A percentile compares a stretch with the other conserved stretches of the same genome.
Evolutionary conservation across 2,113 vertebrate species (phyloP).

Genomic region (Axis porcinus): DNA sequence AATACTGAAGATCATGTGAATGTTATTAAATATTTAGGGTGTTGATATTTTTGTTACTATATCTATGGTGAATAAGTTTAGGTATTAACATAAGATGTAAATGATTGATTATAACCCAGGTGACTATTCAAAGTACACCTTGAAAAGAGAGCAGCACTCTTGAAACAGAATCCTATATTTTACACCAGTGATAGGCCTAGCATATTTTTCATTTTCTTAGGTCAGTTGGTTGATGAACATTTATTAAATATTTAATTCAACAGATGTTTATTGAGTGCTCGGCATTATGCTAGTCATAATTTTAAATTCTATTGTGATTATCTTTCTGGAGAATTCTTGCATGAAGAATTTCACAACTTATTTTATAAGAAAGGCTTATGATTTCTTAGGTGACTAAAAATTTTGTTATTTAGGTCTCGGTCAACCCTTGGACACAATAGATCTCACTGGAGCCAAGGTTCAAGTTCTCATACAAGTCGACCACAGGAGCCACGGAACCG

Average conservation of each 20-base stretch:
- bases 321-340: not conserved
- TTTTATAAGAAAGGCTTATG: not conserved
- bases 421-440: conserved; percentile 89
- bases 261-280: not conserved
- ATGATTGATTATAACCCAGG: not conserved
- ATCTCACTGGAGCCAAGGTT: conserved; percentile 91
- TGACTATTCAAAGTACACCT: not conserved
- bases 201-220: not conserved
- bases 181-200: not conserved
- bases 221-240: not conserved
- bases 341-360: not conserved
- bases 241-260: not conserved
- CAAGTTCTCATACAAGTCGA: conserved; percentile 86
- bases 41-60: not conserved
- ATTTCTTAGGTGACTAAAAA: conserved; percentile 15
- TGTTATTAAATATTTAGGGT: not conserved
- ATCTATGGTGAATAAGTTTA: conserved; percentile 19
- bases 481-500: conserved; percentile 90
- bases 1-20: not conserved
- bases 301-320: not conserved
- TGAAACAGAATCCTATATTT: not conserved
- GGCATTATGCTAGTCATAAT: not conserved
- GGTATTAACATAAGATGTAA: not conserved
- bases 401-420: conserved; percentile 82
- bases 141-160: not conserved